Conservation (phyloP, 2,797 vertebrate species). For the Sciaenops ocellatus region DNA sequence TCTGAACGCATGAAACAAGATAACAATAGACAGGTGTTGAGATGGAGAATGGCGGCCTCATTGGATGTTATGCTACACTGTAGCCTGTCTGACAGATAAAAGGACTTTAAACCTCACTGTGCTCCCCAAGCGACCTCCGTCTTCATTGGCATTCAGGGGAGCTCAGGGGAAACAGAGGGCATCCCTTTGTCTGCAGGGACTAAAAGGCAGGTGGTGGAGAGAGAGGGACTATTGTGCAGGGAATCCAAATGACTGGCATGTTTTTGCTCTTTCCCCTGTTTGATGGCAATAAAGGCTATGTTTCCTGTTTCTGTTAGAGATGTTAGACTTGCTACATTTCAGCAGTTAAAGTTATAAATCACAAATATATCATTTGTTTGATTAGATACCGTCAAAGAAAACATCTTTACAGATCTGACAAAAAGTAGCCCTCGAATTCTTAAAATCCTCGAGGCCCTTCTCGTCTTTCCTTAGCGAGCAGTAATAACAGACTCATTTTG, state of each 20-base stretch:
- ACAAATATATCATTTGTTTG: conserved; percentile 3
- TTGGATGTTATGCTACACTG: conserved; percentile 43
- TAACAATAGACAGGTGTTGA: conserved; percentile 72
- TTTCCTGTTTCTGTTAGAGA: conserved; percentile 27
- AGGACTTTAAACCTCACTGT: conserved; percentile 51
- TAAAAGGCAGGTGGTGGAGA: conserved; percentile 77
- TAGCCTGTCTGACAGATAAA: conserved; percentile 58
- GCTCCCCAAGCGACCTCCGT: conserved; percentile 46
- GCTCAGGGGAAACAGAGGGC: conserved; percentile 70
- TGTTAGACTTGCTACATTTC: neutral
- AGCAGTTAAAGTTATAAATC: conserved; percentile 17
- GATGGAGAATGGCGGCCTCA: conserved; percentile 36
- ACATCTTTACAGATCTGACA: conserved; percentile 9
- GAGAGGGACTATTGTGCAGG: conserved; percentile 67
- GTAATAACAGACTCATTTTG: neutral
- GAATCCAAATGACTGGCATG: conserved; percentile 77
- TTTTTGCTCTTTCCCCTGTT: conserved; percentile 62
- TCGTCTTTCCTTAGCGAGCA: neutral
- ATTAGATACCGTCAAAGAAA: conserved; percentile 11
- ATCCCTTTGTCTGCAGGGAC: conserved; percentile 73
- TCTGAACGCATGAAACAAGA: conserved; percentile 35
- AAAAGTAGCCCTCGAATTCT: neutral
- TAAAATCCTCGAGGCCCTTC: neutral
- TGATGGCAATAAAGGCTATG: conserved; percentile 36
- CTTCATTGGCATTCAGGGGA: conserved; percentile 67